These are phyloP conservation scores for Syngnathus acus DNA, from an alignment of 2,797 vertebrate genomes.

Conservation along the genomic window DNA sequence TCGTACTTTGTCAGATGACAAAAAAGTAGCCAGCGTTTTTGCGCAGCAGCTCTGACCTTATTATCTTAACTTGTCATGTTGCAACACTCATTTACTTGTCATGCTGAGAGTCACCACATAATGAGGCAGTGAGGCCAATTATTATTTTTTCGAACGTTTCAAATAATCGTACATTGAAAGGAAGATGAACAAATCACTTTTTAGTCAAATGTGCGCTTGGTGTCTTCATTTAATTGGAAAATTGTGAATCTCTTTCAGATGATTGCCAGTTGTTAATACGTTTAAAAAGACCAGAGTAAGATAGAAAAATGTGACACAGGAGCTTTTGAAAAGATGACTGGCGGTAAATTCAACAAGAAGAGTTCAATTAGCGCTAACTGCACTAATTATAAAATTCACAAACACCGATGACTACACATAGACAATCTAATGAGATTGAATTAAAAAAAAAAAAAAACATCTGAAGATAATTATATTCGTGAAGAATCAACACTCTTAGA, in stretches of 20 bases:
- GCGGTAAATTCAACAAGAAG: background rate
- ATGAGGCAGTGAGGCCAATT: slow-evolving; percentile 72
- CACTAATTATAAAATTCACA: background rate
- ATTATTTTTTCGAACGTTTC: slow-evolving; percentile 47
- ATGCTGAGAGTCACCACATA: slow-evolving; percentile 58
- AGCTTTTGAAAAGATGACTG: background rate
- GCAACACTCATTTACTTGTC: slow-evolving; percentile 50
- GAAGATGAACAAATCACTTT: slow-evolving; percentile 25
- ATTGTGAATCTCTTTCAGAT: background rate
- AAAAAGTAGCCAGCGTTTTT: slow-evolving; percentile 40
- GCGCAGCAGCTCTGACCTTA: slow-evolving; percentile 50
- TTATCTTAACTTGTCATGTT: slow-evolving; percentile 59
- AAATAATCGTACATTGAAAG: slow-evolving; percentile 30
- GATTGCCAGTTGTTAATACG: background rate
- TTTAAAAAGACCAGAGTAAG: background rate
- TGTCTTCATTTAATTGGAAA: background rate
- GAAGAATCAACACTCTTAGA: background rate
- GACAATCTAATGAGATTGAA: background rate
- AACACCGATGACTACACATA: background rate
- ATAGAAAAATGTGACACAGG: too few species aligned
- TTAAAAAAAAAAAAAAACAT: background rate
- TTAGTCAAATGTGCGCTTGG: background rate
- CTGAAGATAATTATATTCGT: background rate
- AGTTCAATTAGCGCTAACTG: background rate
- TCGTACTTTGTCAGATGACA: slow-evolving; percentile 34